Percentiles rank a stretch among this genome's conserved stretches.
These are phyloP conservation scores for Gymnodraco acuticeps DNA, from an alignment of 2,797 vertebrate species.

Conservation along the genomic window DNA sequence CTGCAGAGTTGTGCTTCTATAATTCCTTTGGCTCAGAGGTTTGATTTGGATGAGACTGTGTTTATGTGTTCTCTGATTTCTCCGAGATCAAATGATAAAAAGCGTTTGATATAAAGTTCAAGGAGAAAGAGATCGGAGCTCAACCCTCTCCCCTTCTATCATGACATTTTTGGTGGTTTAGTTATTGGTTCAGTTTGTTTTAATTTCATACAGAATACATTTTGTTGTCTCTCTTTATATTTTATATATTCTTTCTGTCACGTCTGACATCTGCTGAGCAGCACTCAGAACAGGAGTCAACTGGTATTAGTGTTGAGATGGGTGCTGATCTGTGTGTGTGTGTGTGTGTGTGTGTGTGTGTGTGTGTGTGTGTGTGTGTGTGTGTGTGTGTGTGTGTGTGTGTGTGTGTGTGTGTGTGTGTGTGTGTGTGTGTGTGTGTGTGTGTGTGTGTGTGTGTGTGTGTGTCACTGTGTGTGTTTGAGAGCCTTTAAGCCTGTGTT, in stretches of 20 bases:
- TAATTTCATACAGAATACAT: not conserved
- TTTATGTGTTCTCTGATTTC: conserved; percentile 22
- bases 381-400: conserved; percentile 32
- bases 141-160: not conserved
- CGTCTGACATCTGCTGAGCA: conserved; percentile 68
- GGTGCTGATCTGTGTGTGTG: conserved; percentile 53
- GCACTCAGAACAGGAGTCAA: conserved; percentile 66
- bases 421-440: not conserved
- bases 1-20: not conserved
- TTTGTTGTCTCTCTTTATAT: not conserved
- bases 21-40: conserved; percentile 9
- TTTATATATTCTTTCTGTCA: not conserved
- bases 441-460: conserved; percentile 41
- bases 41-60: conserved; percentile 22
- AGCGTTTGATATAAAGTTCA: conserved; percentile 25
- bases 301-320: conserved; percentile 45
- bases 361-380: too few relatives aligned
- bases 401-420: conserved; percentile 32
- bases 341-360: too few relatives aligned
- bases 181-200: not conserved
- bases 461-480: conserved; percentile 22
- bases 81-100: conserved; percentile 40
- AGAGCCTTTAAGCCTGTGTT: conserved; percentile 57
- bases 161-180: too few relatives aligned
- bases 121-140: conserved; percentile 14